Percentiles rank a stretch among this genome's conserved stretches.
These are phyloP conservation scores for Proctacanthus coquilletti DNA, from an alignment of 1,140 invertebrate species.

Conservation along the genomic window DNA sequence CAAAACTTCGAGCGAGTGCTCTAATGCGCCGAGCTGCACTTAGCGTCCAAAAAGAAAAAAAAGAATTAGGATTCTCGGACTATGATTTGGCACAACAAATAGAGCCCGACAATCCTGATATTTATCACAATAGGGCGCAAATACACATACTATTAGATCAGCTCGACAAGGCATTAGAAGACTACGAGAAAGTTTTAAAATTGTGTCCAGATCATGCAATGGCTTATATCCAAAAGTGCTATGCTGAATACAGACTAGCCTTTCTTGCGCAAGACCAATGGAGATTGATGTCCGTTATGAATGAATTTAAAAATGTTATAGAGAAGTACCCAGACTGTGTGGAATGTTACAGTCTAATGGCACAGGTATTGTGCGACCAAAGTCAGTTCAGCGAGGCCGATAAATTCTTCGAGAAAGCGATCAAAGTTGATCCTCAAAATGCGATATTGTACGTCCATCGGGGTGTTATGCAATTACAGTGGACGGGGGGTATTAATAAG, in stretches of 20 bases:
- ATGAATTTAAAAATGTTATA: conserved; percentile 56
- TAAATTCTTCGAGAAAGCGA: conserved; percentile 60
- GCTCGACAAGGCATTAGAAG: conserved; percentile 56
- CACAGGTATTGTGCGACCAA: conserved; percentile 69
- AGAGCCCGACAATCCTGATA: conserved; percentile 65
- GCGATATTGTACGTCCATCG: conserved; percentile 75
- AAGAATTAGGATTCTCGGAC: conserved; percentile 55
- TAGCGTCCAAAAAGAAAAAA: conserved; percentile 60
- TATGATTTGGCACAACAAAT: conserved; percentile 60
- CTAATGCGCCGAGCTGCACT: conserved; percentile 79
- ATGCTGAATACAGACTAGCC: conserved; percentile 62
- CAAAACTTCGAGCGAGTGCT: conserved; percentile 62
- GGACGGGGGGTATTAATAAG: conserved; percentile 64
- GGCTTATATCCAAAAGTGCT: conserved; percentile 75
- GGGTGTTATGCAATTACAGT: conserved; percentile 68
- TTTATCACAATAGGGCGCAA: conserved; percentile 64
- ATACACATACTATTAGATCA: conserved; percentile 68
- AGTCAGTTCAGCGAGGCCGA: conserved; percentile 71
- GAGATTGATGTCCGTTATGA: conserved; percentile 41
- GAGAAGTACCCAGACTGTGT: conserved; percentile 66
- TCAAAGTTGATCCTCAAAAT: conserved; percentile 70
- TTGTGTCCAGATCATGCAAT: conserved; percentile 70
- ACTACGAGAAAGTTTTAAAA: conserved; percentile 70
- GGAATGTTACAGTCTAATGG: conserved; percentile 71
- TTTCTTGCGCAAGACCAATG: conserved; percentile 35